phyloP scores from a whole-genome alignment of 2,888 invertebrate species.

The Aphidoletes aphidimyza region DNA sequence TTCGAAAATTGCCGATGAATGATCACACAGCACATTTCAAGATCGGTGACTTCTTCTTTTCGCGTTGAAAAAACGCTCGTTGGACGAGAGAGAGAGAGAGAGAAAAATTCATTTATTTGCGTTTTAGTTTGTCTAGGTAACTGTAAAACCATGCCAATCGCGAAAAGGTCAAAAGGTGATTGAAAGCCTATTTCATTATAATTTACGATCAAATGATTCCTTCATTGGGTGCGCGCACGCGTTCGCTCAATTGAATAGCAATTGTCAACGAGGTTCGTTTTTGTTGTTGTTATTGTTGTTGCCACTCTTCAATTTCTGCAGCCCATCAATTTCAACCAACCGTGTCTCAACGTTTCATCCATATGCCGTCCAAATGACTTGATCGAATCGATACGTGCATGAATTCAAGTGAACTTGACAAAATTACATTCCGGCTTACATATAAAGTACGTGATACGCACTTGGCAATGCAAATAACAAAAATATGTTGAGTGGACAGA shows the following conservation, averaged over 20 bases:
- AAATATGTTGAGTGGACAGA: background rate
- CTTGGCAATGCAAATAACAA: constrained; percentile 33
- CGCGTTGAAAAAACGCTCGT: background rate
- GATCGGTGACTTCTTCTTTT: constrained; percentile 25
- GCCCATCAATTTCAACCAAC: background rate
- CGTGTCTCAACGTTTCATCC: background rate
- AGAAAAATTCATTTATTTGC: constrained; percentile 18
- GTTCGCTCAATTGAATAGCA: background rate
- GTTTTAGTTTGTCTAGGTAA: background rate
- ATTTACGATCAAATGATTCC: constrained; percentile 45
- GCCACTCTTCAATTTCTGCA: background rate
- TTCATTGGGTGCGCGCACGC: background rate
- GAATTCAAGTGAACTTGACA: constrained; percentile 17
- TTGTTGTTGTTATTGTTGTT: too few species aligned
- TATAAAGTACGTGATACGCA: background rate
- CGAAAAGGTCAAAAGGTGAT: constrained; percentile 11
- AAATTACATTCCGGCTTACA: background rate
- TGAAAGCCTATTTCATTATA: constrained; percentile 21
- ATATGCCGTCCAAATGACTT: too few species aligned
- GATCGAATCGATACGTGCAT: constrained; percentile 37
- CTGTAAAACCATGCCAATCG: constrained; percentile 23
- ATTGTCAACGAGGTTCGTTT: background rate
- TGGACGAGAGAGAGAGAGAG: too few species aligned
- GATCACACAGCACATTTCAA: constrained; percentile 10
- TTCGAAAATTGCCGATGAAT: constrained; percentile 39